phyloP scores from a whole-genome alignment of 2,113 vertebrate species.

The Meriones unguiculatus region DNA sequence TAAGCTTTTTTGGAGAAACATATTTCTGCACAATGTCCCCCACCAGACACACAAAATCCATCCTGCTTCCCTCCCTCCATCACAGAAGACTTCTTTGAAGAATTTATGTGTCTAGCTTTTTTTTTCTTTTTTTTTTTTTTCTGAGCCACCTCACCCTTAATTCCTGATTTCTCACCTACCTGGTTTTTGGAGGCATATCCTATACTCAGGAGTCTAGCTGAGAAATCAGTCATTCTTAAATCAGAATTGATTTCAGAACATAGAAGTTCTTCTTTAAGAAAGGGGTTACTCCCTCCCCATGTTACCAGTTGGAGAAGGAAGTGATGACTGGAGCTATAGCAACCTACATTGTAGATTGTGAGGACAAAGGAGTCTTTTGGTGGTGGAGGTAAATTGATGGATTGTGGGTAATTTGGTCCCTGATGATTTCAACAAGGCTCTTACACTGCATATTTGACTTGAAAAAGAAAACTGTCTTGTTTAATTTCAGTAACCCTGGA shows the following conservation, averaged over 20 bases:
- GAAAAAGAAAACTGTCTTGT: slow-evolving; percentile 16
- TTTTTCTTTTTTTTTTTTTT: neutral
- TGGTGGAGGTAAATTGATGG: neutral
- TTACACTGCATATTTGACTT: neutral
- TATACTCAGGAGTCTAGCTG: neutral
- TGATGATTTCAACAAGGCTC: neutral
- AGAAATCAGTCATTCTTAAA: neutral
- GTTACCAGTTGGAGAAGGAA: neutral
- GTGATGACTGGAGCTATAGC: neutral
- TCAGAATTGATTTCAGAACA: neutral
- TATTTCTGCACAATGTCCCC: slow-evolving; percentile 4
- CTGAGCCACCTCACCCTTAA: neutral
- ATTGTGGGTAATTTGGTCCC: neutral
- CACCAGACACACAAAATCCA: neutral
- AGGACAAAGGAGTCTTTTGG: neutral
- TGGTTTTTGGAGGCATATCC: neutral
- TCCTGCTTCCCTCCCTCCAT: neutral
- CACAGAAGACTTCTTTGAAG: neutral
- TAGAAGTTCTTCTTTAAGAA: neutral
- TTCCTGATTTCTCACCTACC: neutral
- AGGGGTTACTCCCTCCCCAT: neutral
- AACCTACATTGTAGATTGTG: neutral
- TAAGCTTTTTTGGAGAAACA: neutral
- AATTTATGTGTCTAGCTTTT: neutral
- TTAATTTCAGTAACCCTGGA: slow-evolving; percentile 16